Percentiles rank a stretch among this genome's conserved stretches.
Conservation (phyloP, 2,888 invertebrate genomes). For the Cheiracanthium punctorium region DNA sequence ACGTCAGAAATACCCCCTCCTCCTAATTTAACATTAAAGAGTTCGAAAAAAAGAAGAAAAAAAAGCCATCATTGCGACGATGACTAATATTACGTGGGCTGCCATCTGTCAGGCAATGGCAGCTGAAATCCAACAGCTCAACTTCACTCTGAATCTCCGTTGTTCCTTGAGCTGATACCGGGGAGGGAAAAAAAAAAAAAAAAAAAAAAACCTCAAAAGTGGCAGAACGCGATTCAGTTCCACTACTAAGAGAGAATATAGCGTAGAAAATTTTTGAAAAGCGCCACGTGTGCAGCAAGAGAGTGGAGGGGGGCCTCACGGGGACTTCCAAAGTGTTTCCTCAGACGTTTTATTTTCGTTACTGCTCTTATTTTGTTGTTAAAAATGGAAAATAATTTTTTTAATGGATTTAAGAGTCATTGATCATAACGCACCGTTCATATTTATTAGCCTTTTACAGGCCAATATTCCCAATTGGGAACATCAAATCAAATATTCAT, state of each 20-base stretch:
- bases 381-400: background rate
- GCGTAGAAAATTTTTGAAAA: slow-evolving; percentile 40
- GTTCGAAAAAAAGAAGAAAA: too few relatives aligned
- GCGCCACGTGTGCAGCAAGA: slow-evolving; percentile 22
- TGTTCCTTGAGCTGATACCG: background rate
- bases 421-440: background rate
- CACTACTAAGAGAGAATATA: slow-evolving; percentile 22
- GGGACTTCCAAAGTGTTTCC: background rate
- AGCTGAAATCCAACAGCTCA: slow-evolving; percentile 29
- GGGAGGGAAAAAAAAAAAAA: too few relatives aligned
- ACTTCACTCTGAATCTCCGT: background rate
- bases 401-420: background rate
- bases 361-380: too few relatives aligned
- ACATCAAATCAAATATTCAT: too few relatives aligned
- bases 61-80: too few relatives aligned
- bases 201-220: too few relatives aligned
- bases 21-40: too few relatives aligned
- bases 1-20: too few relatives aligned
- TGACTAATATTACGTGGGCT: slow-evolving; percentile 28
- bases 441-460: too few relatives aligned
- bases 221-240: background rate
- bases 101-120: slow-evolving; percentile 42
- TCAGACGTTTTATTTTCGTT: background rate
- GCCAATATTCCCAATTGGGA: too few relatives aligned
- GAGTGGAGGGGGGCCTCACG: background rate